phyloP scores from a whole-genome alignment of 2,888 invertebrate species.

The Pardosa pseudoannulata region DNA sequence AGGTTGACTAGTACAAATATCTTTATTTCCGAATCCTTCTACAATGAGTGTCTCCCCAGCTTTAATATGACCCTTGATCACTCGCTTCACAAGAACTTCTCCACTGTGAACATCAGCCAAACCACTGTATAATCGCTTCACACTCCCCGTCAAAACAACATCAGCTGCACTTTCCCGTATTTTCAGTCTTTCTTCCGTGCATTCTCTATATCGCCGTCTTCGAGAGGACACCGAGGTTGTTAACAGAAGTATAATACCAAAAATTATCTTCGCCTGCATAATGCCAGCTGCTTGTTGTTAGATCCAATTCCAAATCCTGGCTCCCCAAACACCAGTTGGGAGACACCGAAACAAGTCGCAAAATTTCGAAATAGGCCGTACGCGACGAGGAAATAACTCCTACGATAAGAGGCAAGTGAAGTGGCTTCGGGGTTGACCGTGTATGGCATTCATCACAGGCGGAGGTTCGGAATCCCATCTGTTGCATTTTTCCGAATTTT shows the following conservation, averaged over 20 bases:
- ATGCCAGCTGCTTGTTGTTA: background rate
- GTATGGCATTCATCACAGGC: too few species aligned
- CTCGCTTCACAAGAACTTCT: constrained; percentile 73
- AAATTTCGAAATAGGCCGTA: too few species aligned
- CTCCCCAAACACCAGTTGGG: too few species aligned
- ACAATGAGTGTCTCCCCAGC: constrained; percentile 70
- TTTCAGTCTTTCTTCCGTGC: constrained; percentile 58
- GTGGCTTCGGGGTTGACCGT: too few species aligned
- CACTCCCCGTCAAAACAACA: constrained; percentile 74
- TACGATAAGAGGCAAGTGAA: too few species aligned
- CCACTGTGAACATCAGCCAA: constrained; percentile 61
- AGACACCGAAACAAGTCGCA: too few species aligned
- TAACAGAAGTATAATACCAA: background rate
- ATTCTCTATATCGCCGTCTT: constrained; percentile 41
- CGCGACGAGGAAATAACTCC: too few species aligned
- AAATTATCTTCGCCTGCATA: background rate
- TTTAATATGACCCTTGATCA: constrained; percentile 63
- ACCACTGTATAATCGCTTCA: constrained; percentile 67
- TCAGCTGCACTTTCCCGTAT: constrained; percentile 60
- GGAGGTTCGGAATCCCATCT: too few species aligned
- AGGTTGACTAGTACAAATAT: constrained; percentile 66
- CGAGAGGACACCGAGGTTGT: background rate
- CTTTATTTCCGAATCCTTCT: constrained; percentile 71
- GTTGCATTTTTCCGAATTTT: too few species aligned
- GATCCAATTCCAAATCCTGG: too few species aligned